Evolutionary conservation across 2,797 vertebrate genomes (phyloP).

Genomic region (Microtus obscurus): DNA sequence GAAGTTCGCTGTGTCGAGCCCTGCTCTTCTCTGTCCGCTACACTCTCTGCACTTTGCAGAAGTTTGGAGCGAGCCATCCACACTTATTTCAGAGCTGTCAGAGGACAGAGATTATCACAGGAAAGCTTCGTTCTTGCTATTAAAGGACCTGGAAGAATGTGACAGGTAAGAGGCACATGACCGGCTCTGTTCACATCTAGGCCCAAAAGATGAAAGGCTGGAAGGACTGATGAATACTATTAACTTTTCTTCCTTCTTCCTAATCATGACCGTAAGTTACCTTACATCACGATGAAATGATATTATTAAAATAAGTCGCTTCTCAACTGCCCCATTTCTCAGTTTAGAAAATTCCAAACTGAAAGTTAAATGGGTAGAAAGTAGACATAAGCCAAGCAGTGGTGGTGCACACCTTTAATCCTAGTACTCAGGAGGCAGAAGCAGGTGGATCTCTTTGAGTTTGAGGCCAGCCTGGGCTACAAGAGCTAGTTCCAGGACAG

Average conservation of each 20-base stretch:
- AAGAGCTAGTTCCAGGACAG: too few relatives aligned
- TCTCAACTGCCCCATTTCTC: neutral
- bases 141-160: neutral
- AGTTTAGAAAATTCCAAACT: slow-evolving; percentile 18
- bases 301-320: neutral
- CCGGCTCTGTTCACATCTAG: neutral
- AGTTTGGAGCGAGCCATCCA: neutral
- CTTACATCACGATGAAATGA: slow-evolving; percentile 5
- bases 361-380: slow-evolving; percentile 42
- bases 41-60: neutral
- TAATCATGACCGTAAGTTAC: slow-evolving; percentile 27
- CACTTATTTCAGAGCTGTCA: slow-evolving; percentile 35
- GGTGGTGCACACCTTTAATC: too few relatives aligned
- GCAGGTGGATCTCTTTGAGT: too few relatives aligned
- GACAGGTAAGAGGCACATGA: too few relatives aligned
- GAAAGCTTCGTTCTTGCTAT: neutral
- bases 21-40: neutral
- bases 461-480: too few relatives aligned
- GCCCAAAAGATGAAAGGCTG: neutral
- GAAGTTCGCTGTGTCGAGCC: slow-evolving; percentile 16
- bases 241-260: neutral
- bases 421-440: too few relatives aligned
- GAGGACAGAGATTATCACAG: neutral
- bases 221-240: neutral
- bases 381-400: neutral